Base-by-base conservation (phyloP, 2,888 invertebrate species). In the Euzetes globulus region DNA sequence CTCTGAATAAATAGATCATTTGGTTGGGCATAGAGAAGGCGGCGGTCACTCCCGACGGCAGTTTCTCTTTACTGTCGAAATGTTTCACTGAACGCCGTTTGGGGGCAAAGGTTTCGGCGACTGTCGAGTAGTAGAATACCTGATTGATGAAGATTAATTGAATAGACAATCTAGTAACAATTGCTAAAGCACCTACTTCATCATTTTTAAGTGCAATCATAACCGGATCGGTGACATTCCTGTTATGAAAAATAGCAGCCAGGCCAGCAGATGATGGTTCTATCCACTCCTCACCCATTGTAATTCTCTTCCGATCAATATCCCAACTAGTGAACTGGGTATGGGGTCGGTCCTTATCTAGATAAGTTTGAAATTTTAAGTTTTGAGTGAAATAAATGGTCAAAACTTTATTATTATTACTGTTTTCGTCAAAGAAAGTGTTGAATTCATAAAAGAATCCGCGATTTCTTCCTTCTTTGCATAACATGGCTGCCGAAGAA, bases 121-220 rank as follows among this genome's bases (percentile, higher is more conserved):
- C 19, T n/a, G 68, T 68, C 22, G 68, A 41, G 19, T 19, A 68
- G 45, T 68, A 68, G n/a, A 41, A 68, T 5, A 68, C 68, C 68
- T 68, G 41, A 7, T 15, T 7, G 3, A 15, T n/a, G 13, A 15
- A 50, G n/a, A n/a, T n/a, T n/a, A n/a, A n/a, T n/a, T n/a, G 4
- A 27, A 22, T 60, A 60, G 6, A 60, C 9, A n/a, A n/a, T n/a
- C n/a, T n/a, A 15, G 13, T n/a, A 60, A 5, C 13, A 33, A 58
- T 17, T 22, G 63, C 11, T 63, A 60, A 7, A 11, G n/a, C 15
- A 19, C 22, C 37, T 13, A 45, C 37, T n/a, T 60, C 60, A 60
- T 60, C 60, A 4, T 29, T 22, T n/a, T 45, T 45, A 13, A 68
- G 68, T 1, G n/a, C 68, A 22, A 68, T 41, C 68, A 68, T 68